phyloP scores from a whole-genome alignment of 2,888 invertebrate species.

The Chymomyza caudatula region DNA sequence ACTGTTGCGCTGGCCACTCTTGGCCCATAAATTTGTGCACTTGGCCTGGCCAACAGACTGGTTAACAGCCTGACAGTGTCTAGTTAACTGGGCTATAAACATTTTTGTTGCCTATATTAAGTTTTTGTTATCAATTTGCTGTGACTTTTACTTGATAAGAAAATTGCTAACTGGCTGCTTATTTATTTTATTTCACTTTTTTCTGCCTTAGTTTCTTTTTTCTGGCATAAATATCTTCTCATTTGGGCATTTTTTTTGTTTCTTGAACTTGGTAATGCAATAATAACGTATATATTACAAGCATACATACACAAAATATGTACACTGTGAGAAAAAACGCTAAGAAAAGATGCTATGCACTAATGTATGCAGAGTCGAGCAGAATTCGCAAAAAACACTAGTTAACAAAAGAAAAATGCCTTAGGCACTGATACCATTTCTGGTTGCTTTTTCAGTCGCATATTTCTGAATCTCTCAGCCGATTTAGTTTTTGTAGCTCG shows the following conservation, averaged over 20 bases:
- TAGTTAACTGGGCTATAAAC: not conserved
- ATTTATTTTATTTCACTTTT: not conserved
- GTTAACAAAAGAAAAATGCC: too few species aligned
- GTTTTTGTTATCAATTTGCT: conserved; percentile 38
- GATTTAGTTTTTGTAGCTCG: too few species aligned
- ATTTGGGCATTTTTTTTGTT: conserved; percentile 20
- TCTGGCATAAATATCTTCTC: conserved; percentile 47
- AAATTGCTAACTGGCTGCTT: not conserved
- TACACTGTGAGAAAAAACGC: not conserved
- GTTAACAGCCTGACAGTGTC: not conserved
- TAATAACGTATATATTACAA: conserved; percentile 61
- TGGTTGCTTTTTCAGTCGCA: too few species aligned
- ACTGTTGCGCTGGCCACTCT: not conserved
- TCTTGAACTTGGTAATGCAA: conserved; percentile 50
- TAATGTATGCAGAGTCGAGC: too few species aligned
- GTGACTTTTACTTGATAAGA: not conserved
- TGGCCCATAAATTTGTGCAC: conserved; percentile 52
- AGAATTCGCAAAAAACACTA: not conserved
- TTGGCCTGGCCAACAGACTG: conserved; percentile 22
- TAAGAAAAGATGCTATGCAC: too few species aligned
- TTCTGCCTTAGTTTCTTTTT: not conserved
- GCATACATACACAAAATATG: conserved; percentile 19
- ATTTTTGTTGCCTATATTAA: conserved; percentile 5
- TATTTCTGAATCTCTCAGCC: too few species aligned
- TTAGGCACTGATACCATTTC: too few species aligned